Conservation (phyloP, 2,113 vertebrate genomes). For the Microtus montanus region DNA sequence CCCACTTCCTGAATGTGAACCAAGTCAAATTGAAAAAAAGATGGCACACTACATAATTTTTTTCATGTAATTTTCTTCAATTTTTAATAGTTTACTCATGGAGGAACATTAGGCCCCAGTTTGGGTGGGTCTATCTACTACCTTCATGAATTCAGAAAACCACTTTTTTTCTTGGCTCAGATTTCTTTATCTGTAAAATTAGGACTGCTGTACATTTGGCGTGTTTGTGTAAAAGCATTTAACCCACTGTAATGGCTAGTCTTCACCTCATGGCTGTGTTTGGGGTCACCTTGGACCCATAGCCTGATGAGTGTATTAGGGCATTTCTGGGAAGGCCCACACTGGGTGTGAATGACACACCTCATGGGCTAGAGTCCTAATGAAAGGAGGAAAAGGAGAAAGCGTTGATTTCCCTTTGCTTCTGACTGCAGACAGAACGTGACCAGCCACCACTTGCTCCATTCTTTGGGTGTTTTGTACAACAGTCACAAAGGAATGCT, state of each 20-base stretch:
- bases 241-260: not conserved
- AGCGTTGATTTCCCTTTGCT: not conserved
- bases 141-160: not conserved
- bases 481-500: not conserved
- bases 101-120: not conserved
- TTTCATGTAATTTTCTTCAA: not conserved
- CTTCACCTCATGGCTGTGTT: not conserved
- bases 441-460: not conserved
- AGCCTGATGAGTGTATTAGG: not conserved
- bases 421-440: not conserved
- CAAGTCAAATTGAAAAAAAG: not conserved
- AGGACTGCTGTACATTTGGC: not conserved
- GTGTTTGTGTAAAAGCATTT: not conserved
- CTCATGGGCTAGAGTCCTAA: not conserved
- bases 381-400: not conserved
- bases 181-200: conserved; percentile 35
- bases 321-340: not conserved
- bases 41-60: not conserved
- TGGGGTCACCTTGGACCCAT: not conserved
- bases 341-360: not conserved
- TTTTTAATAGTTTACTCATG: not conserved
- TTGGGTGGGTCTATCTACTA: not conserved
- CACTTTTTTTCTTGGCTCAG: not conserved
- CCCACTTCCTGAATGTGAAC: not conserved
- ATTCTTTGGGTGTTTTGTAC: not conserved